phyloP scores from a whole-genome alignment of 2,888 invertebrate genomes.

The Malachius bipustulatus region DNA sequence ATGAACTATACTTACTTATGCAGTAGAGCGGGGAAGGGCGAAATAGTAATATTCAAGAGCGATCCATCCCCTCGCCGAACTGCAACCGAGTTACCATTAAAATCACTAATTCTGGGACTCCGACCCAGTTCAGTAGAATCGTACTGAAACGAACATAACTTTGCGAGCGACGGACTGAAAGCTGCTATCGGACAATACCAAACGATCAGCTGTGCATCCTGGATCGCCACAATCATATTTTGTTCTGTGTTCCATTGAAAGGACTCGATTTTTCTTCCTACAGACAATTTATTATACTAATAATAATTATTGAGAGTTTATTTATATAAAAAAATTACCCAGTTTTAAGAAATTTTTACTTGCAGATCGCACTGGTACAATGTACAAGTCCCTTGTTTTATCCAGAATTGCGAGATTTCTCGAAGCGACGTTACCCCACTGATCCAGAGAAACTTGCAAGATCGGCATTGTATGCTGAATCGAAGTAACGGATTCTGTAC shows the following conservation, averaged over 20 bases:
- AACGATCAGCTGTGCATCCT: conserved; percentile 65
- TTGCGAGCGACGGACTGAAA: conserved; percentile 58
- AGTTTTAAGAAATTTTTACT: conserved; percentile 59
- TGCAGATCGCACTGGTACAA: conserved; percentile 59
- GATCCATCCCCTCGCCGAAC: conserved; percentile 86
- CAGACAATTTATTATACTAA: no score
- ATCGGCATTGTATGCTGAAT: conserved; percentile 67
- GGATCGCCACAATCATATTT: conserved; percentile 66
- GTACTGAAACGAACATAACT: conserved; percentile 44
- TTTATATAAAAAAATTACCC: conserved; percentile 40
- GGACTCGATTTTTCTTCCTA: conserved; percentile 45
- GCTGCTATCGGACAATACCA: conserved; percentile 74
- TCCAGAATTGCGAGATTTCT: conserved; percentile 82
- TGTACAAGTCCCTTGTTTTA: conserved; percentile 74
- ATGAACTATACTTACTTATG: conserved; percentile 33
- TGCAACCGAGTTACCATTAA: conserved; percentile 73
- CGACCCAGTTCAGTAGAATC: conserved; percentile 68
- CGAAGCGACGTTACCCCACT: conserved; percentile 66
- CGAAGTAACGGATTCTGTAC: conserved; percentile 59
- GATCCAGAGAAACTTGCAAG: conserved; percentile 72
- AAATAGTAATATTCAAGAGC: conserved; percentile 58
- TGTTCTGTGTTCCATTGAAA: conserved; percentile 63
- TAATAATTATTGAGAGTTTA: background rate
- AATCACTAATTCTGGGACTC: conserved; percentile 67
- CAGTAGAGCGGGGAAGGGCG: conserved; percentile 54